These are phyloP conservation scores for Chaetorhynchus papuensis DNA, from an alignment of 2,113 vertebrate species.

Conservation along the genomic window DNA sequence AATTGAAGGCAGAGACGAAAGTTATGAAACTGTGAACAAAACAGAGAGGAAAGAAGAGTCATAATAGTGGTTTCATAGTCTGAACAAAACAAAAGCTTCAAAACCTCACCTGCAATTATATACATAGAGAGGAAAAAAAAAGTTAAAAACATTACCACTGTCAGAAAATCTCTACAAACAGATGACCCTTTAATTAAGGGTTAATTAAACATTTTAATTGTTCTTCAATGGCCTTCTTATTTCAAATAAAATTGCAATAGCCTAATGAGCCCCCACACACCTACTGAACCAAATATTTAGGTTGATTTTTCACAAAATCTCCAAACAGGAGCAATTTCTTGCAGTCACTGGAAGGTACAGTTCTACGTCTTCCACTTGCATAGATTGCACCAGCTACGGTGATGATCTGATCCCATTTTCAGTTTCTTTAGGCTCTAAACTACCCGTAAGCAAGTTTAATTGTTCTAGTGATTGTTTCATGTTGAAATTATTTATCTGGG, in stretches of 20 bases:
- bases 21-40: background rate
- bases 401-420: background rate
- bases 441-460: background rate
- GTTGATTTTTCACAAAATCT: background rate
- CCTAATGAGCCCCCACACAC: accelerated
- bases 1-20: background rate
- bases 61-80: background rate
- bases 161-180: background rate
- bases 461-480: background rate
- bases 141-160: accelerated
- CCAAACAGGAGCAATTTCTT: background rate
- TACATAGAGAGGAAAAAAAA: accelerated
- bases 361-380: background rate
- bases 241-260: background rate
- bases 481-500: background rate
- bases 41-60: accelerated
- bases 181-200: background rate
- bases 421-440: background rate
- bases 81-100: background rate
- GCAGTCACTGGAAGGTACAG: background rate
- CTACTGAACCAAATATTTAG: background rate
- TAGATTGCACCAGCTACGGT: background rate
- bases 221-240: background rate
- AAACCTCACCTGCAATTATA: background rate
- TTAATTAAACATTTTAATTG: background rate